Evolutionary conservation across 2,888 invertebrate genomes (phyloP), one percentile per base, ranked within the genome.

Genomic region (Nebria brevicollis): DNA sequence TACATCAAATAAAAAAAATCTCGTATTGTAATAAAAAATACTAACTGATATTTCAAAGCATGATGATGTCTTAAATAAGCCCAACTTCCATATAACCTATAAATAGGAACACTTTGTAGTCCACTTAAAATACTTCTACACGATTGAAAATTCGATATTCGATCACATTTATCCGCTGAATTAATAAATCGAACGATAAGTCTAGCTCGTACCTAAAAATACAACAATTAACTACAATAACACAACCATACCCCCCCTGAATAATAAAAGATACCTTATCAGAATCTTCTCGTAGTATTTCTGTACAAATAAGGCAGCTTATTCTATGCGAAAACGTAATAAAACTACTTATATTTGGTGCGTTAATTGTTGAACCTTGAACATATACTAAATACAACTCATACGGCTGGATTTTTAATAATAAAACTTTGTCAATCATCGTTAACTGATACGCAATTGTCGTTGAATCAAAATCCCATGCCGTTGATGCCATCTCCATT

Each of bases 391-490:
- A 86, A 6, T 88, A 87, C 13, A 91, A 85, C 83, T 92, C 92
- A 0, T 85, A 83, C 0, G 87, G 82, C 0, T 90, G 87, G 54
- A 92, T 89, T 83, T 90, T 89, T 15, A 90, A 83, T 84, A 92
- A 91, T 4, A 92, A 87, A 83, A 91, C 90, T 75, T 90, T 88
- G 83, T 92, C 92, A 42, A 92, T 89, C 79, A 91, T 85, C 0
- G 92, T 92, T 79, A 92, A 83, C 83, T 92, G 91, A 80, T 88
- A 87, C 0, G 91, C 91, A 26, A 92, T 83, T 0, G 90, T 90
- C 0, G 89, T 88, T 10, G 92, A 92, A 84, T 91, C 90, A 83
- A 92, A 89, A 83, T 92, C 91, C 91, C 91, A 91, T 8, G 90
- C 89, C 0, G 89, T 89, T 42, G 91, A 85, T 26, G 86, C 85